These are phyloP conservation scores for Scolopax mira DNA, from an alignment of 2,113 vertebrate species.

Conservation along the genomic window DNA sequence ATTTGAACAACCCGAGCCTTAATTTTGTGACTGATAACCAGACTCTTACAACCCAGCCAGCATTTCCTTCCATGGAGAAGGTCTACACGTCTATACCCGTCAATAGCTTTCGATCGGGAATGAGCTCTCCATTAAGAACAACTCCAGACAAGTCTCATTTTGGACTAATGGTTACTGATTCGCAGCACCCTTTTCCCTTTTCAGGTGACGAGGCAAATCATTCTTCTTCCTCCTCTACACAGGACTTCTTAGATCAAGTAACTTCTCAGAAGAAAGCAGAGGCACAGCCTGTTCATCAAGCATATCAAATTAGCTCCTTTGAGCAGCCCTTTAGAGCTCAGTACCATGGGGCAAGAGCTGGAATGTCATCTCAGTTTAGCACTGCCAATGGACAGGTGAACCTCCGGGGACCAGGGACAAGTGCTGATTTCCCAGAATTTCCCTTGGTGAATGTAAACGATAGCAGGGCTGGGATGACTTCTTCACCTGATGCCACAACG, in stretches of 20 bases:
- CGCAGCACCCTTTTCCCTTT: constrained; percentile 96
- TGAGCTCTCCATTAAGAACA: constrained; percentile 93
- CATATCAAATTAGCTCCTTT: constrained; percentile 94
- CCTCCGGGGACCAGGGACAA: constrained; percentile 87
- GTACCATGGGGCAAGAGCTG: constrained; percentile 88
- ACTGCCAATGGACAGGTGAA: constrained; percentile 95
- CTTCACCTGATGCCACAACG: constrained; percentile 92
- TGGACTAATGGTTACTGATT: constrained; percentile 93
- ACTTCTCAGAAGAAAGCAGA: constrained; percentile 95
- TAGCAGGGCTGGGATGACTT: constrained; percentile 92
- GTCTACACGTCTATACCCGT: constrained; percentile 90
- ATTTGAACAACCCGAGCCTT: constrained; percentile 96
- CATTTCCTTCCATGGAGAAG: constrained; percentile 94
- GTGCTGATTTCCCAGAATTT: constrained; percentile 95
- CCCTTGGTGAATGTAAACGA: constrained; percentile 94
- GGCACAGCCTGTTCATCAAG: constrained; percentile 90
- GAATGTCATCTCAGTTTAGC: constrained; percentile 90
- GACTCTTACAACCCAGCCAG: constrained; percentile 87
- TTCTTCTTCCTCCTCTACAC: constrained; percentile 87
- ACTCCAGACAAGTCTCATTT: constrained; percentile 96
- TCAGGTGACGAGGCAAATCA: constrained; percentile 94
- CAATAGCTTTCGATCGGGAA: constrained; percentile 89
- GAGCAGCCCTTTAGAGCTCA: constrained; percentile 96
- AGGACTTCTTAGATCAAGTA: constrained; percentile 97
- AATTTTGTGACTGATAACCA: constrained; percentile 93